phyloP scores from a whole-genome alignment of 2,113 vertebrate genomes.

The Toxotes chatareus region DNA sequence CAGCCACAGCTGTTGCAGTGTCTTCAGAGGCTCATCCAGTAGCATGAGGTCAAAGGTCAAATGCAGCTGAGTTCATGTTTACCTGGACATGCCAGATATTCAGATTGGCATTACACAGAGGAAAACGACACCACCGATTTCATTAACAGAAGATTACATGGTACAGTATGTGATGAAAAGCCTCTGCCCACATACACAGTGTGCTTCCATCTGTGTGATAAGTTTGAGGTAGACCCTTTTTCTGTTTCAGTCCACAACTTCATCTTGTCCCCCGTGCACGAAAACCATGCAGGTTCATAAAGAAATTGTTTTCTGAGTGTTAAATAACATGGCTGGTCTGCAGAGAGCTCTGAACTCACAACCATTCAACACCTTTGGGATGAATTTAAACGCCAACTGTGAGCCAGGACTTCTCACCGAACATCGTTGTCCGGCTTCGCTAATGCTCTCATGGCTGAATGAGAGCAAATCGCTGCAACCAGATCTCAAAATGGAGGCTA shows the following conservation, averaged over 20 bases:
- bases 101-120: not conserved
- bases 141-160: not conserved
- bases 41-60: constrained; percentile 73
- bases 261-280: not conserved
- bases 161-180: not conserved
- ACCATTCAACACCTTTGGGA: not conserved
- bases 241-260: not conserved
- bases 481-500: not conserved
- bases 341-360: constrained; percentile 2
- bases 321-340: not conserved
- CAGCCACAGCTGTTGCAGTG: constrained; percentile 78
- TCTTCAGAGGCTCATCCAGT: constrained; percentile 68
- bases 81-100: constrained; percentile 39
- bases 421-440: not conserved
- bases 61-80: constrained; percentile 60
- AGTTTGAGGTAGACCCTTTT: not conserved
- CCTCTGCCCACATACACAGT: not conserved
- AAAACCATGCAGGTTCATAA: not conserved
- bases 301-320: not conserved
- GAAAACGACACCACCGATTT: not conserved
- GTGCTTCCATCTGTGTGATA: not conserved
- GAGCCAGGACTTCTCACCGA: not conserved
- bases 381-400: not conserved
- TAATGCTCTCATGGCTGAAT: too few species aligned
- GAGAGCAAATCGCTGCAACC: not conserved